A percentile compares a stretch with the other conserved stretches of the same genome.
phyloP scores from a whole-genome alignment of 2,797 vertebrate species.

The Serranus cabrilla region DNA sequence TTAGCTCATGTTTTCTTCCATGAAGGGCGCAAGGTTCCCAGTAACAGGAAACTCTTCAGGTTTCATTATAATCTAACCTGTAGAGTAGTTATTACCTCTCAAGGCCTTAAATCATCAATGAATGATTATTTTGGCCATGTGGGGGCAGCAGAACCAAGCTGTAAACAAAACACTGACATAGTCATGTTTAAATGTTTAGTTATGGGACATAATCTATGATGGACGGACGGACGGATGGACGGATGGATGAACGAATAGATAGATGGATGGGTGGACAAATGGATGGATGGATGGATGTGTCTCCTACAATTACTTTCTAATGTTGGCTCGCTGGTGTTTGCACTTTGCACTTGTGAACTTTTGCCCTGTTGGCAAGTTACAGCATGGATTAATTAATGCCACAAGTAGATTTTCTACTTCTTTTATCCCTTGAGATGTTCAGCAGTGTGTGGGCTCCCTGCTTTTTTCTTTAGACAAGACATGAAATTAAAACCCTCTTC shows the following conservation, averaged over 20 bases:
- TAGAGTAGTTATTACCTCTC: background rate
- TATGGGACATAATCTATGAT: no score
- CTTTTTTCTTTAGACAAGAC: slow-evolving; percentile 36
- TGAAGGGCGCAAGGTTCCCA: slow-evolving; percentile 10
- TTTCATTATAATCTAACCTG: background rate
- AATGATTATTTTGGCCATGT: background rate
- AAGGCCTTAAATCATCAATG: background rate
- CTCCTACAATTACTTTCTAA: background rate
- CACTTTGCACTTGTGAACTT: slow-evolving; percentile 14
- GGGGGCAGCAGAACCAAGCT: background rate
- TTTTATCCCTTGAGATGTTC: slow-evolving; percentile 2
- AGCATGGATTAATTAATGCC: slow-evolving; percentile 12
- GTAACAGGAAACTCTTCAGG: background rate
- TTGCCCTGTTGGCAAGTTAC: slow-evolving; percentile 14
- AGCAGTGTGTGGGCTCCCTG: slow-evolving; percentile 27
- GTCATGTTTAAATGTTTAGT: no score
- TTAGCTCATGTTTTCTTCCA: slow-evolving; percentile 30
- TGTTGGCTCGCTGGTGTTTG: background rate
- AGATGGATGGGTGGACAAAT: no score
- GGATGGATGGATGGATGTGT: no score
- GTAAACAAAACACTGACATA: no score
- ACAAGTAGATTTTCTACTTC: slow-evolving; percentile 3
- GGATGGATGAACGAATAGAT: no score
- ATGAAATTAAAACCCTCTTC: slow-evolving; percentile 43
- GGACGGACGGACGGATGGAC: no score